A percentile compares a stretch with the other conserved stretches of the same genome.
phyloP scores from a whole-genome alignment of 2,113 vertebrate species.

The Hassar affinis region DNA sequence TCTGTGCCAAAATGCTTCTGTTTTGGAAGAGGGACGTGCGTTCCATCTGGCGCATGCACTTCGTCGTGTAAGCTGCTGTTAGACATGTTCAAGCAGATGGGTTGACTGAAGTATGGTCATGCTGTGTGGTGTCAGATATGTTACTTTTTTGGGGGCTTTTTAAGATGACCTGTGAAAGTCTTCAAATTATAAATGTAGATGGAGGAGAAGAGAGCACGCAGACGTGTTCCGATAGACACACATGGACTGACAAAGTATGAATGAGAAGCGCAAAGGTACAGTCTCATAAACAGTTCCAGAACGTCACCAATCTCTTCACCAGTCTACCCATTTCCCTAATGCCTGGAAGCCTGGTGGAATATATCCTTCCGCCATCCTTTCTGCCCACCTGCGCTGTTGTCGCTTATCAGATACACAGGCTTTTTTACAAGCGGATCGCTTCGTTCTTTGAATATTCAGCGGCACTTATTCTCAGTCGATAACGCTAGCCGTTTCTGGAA shows the following conservation, averaged over 20 bases:
- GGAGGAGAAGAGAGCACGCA: constrained; percentile 12
- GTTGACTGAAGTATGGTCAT: constrained; percentile 36
- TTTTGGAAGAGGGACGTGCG: constrained; percentile 60
- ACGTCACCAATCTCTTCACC: constrained; percentile 57
- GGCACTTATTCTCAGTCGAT: constrained; percentile 64
- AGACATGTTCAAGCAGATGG: constrained; percentile 39
- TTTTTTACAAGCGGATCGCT: constrained; percentile 59
- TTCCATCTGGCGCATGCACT: constrained; percentile 63
- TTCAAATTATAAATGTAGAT: constrained; percentile 2
- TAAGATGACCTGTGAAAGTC: background rate
- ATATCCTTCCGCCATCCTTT: constrained; percentile 16
- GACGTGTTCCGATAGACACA: background rate
- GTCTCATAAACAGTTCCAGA: background rate
- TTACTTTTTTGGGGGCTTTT: background rate
- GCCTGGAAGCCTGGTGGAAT: constrained; percentile 42
- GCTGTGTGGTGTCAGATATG: constrained; percentile 22
- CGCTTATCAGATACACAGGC: constrained; percentile 12
- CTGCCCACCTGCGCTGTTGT: background rate
- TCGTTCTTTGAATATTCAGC: constrained; percentile 69
- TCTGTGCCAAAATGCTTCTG: constrained; percentile 53
- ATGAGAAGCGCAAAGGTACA: constrained; percentile 8
- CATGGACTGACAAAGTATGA: constrained; percentile 20
- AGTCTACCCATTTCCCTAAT: constrained; percentile 69
- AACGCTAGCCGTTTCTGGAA: constrained; percentile 51
- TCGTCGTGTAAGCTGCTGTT: constrained; percentile 42